Base-by-base conservation (phyloP, 35 echinoderm and acorn worm genomes). In the Ophiothrix spiculata region DNA sequence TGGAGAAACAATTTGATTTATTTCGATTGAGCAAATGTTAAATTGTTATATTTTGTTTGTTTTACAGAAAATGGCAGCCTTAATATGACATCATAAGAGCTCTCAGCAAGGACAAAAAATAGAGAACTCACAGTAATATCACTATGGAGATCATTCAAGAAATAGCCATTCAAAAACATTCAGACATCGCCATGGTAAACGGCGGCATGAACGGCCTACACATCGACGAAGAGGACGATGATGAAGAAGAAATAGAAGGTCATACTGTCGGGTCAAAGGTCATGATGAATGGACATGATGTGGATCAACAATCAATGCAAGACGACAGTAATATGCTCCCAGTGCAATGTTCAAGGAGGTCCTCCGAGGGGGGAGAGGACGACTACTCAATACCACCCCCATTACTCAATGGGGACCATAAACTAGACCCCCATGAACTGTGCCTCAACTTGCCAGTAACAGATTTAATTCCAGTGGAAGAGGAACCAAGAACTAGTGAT, bases 401-500 rank as follows among this genome's bases (percentile, higher is more conserved):
- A 28, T 4, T 69, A 2, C 17, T 25, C 60, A 28, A 28, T 69
- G 60, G 29, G 3, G 8, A 8, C 8, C 45, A 54, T 54, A 54
- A 54, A 54, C 45, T 54, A 11, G 45, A 54, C 45, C 45, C 45
- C 8, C 8, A 54, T 31, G 60, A 36, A 33, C 38, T 84, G 56
- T 84, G 91, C 91, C 91, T 93, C 64, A 79, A 63, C 91, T 93
- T 93, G 91, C 91, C 91, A 77, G 73, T 64, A 25, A 79, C 75
- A 25, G 63, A 88, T 64, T 88, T 86, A 35, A 82, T 92, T 32
- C 77, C 39, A 39, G 84, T 83, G 81, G 91, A 93, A 60, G 91
- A 93, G 39, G 92, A 90, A 83, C 31, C 31, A 36, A 63, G 41
- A 41, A 75, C 38, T 36, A 38, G 56, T 40, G 33, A 77, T 38